Evolutionary conservation across 2,113 vertebrate species (phyloP), one percentile per base, ranked within the genome.

Genomic region (Anthoscopus minutus): DNA sequence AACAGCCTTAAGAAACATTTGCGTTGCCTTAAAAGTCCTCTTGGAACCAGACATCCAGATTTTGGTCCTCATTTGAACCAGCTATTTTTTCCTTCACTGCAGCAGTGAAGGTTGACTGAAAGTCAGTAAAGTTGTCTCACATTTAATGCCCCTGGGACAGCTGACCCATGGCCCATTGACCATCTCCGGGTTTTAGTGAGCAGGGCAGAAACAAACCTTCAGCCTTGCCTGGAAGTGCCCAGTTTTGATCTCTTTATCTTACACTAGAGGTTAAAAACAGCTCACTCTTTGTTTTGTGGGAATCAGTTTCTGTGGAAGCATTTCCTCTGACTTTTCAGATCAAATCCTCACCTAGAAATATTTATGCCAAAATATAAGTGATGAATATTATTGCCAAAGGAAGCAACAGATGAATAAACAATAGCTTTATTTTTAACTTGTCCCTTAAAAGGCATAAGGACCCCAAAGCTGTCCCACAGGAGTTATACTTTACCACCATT

Each of bases 371-470:
- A 77, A 74, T 37, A 47, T 28, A 88, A 81, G 10, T 3, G 1
- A 70, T 51, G 7, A 53, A 24, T 38, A 61, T 70, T 89, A 50
- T 64, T 8, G 3, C 58, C 69, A 71, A 93, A 92, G 66, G 54
- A 94, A 69, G 53, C n/a, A 79, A 73, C 4, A 66, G 47, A 83
- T 58, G 27, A 92, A 72, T 53, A 66, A 76, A 85, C 62, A 80
- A 62, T 25, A 76, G 30, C 28, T 94, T 89, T 94, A 79, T 85
- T 91, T 96, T 86, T 79, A 74, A 61, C 72, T 89, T 74, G 44
- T 25, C 33, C 23, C 24, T 76, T 81, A 73, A 89, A 90, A 89
- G 20, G 40, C n/a, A 23, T 64, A 47, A 65, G 47, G 48, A 80
- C 35, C 73, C 79, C 60, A 83, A 44, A 84, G 69, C 60, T 65